Conservation (phyloP, 2,888 invertebrate genomes). For the Lasioglossum calceatum region DNA sequence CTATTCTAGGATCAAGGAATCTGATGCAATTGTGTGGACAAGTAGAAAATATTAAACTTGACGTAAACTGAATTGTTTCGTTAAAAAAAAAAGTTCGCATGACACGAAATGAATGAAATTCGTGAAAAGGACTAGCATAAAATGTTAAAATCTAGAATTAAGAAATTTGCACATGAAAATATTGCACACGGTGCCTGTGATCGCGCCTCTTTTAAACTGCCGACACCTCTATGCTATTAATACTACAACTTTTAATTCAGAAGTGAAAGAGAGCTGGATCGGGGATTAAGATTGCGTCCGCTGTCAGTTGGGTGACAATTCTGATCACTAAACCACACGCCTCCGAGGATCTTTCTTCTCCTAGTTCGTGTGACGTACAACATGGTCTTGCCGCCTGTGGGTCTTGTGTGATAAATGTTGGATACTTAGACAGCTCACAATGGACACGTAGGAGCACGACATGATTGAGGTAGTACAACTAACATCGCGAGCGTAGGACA, state of each 20-base stretch:
- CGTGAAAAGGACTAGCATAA: too few species aligned
- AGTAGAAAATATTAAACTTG: not conserved
- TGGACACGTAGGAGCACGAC: slow-evolving; percentile 1
- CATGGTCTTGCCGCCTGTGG: not conserved
- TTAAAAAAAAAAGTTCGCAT: too few species aligned
- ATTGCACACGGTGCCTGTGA: not conserved
- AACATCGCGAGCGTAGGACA: not conserved
- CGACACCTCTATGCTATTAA: not conserved
- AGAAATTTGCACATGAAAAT: not conserved
- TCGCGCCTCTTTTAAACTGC: not conserved
- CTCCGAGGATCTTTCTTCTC: not conserved
- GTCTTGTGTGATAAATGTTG: not conserved
- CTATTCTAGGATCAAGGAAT: not conserved
- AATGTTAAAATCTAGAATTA: too few species aligned
- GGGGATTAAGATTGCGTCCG: not conserved
- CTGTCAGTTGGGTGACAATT: not conserved
- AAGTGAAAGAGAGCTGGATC: not conserved
- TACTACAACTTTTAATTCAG: not conserved
- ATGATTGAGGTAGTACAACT: not conserved
- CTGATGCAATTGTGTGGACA: not conserved
- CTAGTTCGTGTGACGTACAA: not conserved
- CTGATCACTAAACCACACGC: not conserved
- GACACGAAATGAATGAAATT: too few species aligned
- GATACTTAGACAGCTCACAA: not conserved
- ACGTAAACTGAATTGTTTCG: not conserved